A percentile compares a stretch with the other conserved stretches of the same genome.
Evolutionary conservation across 2,888 invertebrate genomes (phyloP).

Genomic region (Ophion slaviceki): DNA sequence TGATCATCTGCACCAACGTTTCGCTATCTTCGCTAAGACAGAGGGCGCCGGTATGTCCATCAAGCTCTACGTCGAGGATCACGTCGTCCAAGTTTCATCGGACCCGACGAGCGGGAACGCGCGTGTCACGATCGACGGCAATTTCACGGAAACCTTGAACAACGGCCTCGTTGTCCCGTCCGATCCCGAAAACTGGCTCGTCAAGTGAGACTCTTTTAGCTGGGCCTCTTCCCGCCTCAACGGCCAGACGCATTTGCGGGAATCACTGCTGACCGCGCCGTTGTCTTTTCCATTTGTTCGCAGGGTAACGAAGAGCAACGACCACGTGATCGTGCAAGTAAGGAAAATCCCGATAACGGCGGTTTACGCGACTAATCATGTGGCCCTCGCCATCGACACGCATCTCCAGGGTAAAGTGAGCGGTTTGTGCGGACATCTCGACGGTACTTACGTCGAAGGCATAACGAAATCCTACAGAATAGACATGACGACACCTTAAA

Average conservation of each 20-base stretch:
- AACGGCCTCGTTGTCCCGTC: conserved; percentile 67
- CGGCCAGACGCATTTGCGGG: too few relatives aligned
- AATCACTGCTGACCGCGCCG: not conserved
- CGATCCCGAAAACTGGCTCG: conserved; percentile 19
- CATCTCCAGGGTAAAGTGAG: conserved; percentile 68
- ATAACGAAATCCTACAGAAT: conserved; percentile 65
- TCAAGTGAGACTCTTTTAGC: conserved; percentile 47
- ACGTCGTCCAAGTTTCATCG: conserved; percentile 71
- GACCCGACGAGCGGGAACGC: conserved; percentile 23
- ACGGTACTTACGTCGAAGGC: conserved; percentile 66
- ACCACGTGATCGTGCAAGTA: conserved; percentile 66
- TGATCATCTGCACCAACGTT: conserved; percentile 73
- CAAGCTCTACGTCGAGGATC: conserved; percentile 63
- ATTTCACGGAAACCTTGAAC: conserved; percentile 52
- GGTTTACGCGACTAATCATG: conserved; percentile 64
- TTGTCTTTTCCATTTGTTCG: not conserved
- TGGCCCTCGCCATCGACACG: conserved; percentile 64
- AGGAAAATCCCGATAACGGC: conserved; percentile 62
- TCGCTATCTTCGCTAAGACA: conserved; percentile 79
- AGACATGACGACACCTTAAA: not conserved
- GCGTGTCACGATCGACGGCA: conserved; percentile 69
- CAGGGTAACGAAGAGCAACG: conserved; percentile 68
- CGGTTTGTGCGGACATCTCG: conserved; percentile 75
- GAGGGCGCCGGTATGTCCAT: conserved; percentile 71
- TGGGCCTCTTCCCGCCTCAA: not conserved